Conservation (phyloP, 53 echinoderm and acorn worm species). For the Hippasteria phrygiana region DNA sequence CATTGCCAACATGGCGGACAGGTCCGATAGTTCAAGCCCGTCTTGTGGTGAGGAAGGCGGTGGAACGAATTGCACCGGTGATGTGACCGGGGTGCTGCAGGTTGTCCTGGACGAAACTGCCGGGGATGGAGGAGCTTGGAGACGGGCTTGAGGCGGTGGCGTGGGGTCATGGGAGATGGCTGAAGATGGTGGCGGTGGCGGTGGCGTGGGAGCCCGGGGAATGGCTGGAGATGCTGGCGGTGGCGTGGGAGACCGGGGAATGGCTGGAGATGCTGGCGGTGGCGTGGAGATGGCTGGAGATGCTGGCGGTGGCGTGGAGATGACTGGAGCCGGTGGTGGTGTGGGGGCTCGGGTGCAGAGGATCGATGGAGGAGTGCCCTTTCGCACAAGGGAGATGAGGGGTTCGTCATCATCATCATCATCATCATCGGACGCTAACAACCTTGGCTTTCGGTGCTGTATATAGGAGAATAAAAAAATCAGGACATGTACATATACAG, state of each 20-base stretch:
- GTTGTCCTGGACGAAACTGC: neutral
- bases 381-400: neutral
- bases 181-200: neutral
- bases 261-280: no score
- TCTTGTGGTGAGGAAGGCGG: neutral
- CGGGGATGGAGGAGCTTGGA: neutral
- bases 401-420: neutral
- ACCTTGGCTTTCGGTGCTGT: no score
- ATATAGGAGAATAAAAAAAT: no score
- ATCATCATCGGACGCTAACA: neutral
- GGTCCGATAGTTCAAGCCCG: neutral
- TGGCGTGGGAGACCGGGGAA: no score
- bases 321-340: neutral
- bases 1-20: neutral
- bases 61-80: neutral
- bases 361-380: neutral
- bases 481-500: no score
- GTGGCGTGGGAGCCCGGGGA: neutral
- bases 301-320: no score
- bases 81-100: neutral
- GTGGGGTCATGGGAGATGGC: neutral
- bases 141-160: neutral
- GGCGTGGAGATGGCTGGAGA: no score
- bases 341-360: no score
- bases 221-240: neutral